Evolutionary conservation across 2,113 vertebrate genomes (phyloP), one percentile per base, ranked within the genome.

Genomic region (Platichthys stellatus): DNA sequence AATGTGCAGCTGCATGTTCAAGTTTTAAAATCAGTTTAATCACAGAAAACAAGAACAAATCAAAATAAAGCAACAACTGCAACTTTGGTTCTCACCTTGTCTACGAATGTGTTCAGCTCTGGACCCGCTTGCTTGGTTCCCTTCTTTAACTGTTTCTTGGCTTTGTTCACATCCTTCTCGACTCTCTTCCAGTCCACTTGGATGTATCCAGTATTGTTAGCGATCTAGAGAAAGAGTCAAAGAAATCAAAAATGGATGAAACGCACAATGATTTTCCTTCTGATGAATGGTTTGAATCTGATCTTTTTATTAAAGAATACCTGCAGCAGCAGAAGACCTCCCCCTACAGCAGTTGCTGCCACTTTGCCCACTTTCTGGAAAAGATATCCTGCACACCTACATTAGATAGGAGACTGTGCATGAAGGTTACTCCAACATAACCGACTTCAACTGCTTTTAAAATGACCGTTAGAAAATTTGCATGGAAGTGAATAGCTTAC

Each of bases 311-410:
- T 43, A 3, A 68, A 20, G 11, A 20, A 77, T 94, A 99, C 98
- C 96, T 99, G 97, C 81, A 99, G 93, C 67, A 99, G 93, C 83
- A 99, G 95, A 85, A 99, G 97, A 81, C 98, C 98, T 86, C 98
- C 98, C 56, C 97, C 98, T 57, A 99, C 96, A 82, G 97, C 95
- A 69, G 96, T 97, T 67, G 98, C 97, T 73, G 97, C 96, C 80
- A 99, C 94, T 87, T 99, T 99, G 35, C 98, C 98, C 76, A 99
- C 97, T 88, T 97, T 99, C 94, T 99, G 97, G 92, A 97, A 99
- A 74, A 99, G 94, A 94, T 98, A 99, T 84, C 98, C 98, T 63
- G 95, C 96, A 95, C 98, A 99, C 98, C 98, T 99, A 63, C 82
- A 43, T 43, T 13, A 43, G 3, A 43, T 1, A 43, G 1, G 40